phyloP scores from a whole-genome alignment of 2,113 vertebrate genomes.

The Passer domesticus region DNA sequence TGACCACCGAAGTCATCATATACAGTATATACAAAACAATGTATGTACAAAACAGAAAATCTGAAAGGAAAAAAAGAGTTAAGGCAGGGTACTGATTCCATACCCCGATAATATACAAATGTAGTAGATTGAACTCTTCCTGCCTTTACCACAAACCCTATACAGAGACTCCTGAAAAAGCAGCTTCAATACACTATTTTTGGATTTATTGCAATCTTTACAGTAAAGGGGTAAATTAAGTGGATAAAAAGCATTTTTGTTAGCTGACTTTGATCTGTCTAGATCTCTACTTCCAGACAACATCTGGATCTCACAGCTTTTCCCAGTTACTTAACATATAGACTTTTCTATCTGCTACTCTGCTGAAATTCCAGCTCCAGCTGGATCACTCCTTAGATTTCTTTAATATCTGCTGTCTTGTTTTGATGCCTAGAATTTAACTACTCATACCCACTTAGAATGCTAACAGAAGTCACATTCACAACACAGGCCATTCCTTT shows the following conservation, averaged over 20 bases:
- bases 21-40: slow-evolving; percentile 99
- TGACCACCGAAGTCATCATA: slow-evolving; percentile 98
- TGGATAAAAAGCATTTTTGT: not conserved
- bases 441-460: not conserved
- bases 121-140: not conserved
- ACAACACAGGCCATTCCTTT: not conserved
- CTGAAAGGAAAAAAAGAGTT: slow-evolving; percentile 68
- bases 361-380: not conserved
- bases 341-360: not conserved
- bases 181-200: not conserved
- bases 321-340: not conserved
- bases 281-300: not conserved
- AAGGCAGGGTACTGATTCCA: not conserved
- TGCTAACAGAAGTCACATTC: not conserved
- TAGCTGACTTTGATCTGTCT: not conserved
- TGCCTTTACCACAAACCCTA: not conserved
- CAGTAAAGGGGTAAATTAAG: not conserved
- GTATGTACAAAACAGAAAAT: slow-evolving; percentile 99
- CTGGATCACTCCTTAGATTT: not conserved
- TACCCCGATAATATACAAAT: not conserved
- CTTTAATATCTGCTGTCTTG: not conserved
- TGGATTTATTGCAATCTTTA: not conserved
- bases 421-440: not conserved
- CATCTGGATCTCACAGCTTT: not conserved
- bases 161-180: not conserved